Base-by-base conservation (phyloP, 2,888 invertebrate species). In the Eugnorisma glareosa region DNA sequence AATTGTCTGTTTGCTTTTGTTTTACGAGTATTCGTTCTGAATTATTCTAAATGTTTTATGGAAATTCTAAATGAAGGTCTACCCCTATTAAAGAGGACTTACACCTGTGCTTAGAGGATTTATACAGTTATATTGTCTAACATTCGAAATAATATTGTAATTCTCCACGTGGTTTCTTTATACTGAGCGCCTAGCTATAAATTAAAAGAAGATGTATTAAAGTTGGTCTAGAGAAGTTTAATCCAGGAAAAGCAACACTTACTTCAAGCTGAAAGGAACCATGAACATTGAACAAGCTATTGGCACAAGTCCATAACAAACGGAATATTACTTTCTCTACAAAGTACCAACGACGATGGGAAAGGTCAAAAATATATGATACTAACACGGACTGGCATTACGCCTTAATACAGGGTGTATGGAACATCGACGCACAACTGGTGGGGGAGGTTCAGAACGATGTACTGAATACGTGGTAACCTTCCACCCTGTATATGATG, bases 1-100 rank as follows among this genome's bases (percentile, higher is more conserved):
- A 79, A 79, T 72, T 73, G 63, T n/a, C 28, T 51, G 21, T 54
- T 15, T 54, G 31, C 37, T 54, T 64, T 80, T 72, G 45, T 79
- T 67, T 45, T 37, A n/a, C n/a, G n/a, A n/a, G n/a, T n/a, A 67
- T 45, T 48, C 31, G 59, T 45, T 67, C 21, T 64, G 43, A 4
- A 35, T 63, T 2, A 15, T 45, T 51, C 15, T 11, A 63, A 77
- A 57, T 45, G 28, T 77, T 59, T 45, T 28, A 43, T 24, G 10
- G 6, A 43, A 54, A 73, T n/a, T 40, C 3, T 40, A 40, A n/a
- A 35, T 21, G 24, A 21, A 61, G 21, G 10, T 63, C 61, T 1
- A 4, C 1, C 11, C 35, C 6, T 11, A 31, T 63, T 63, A n/a
- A 13, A 63, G 7, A 35, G 21, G 2, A 37, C 13, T 37, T 15